Evolutionary conservation across 2,888 invertebrate genomes (phyloP).

Genomic region (Sminthurinus aureus): DNA sequence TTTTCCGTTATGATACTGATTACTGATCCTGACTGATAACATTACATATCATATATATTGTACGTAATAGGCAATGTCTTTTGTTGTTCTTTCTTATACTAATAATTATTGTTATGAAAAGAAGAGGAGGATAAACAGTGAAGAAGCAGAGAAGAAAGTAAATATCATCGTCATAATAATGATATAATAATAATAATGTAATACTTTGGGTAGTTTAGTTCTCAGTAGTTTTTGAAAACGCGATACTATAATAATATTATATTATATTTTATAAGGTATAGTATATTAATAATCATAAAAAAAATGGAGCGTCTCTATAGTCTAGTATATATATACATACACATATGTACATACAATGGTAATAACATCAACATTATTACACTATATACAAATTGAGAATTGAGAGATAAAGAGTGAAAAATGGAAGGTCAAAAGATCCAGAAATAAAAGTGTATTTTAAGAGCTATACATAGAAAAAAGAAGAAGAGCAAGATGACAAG

Average conservation of each 20-base stretch:
- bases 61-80: too few species aligned
- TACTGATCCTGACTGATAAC: too few species aligned
- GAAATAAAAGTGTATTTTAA: neutral
- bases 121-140: neutral
- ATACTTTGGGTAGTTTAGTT: neutral
- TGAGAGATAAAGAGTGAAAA: too few species aligned
- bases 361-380: neutral
- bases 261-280: too few species aligned
- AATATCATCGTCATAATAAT: neutral
- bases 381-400: neutral
- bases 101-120: neutral
- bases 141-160: neutral
- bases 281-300: neutral
- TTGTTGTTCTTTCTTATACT: neutral
- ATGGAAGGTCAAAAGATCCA: neutral
- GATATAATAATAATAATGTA: neutral
- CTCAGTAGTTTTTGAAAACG: neutral
- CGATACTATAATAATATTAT: neutral
- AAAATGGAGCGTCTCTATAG: neutral
- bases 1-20: too few species aligned
- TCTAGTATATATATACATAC: neutral
- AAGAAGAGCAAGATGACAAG: neutral
- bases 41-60: too few species aligned
- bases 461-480: neutral
- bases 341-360: neutral